phyloP scores from a whole-genome alignment of 1,140 invertebrate genomes.

The Aphidius gifuensis region DNA sequence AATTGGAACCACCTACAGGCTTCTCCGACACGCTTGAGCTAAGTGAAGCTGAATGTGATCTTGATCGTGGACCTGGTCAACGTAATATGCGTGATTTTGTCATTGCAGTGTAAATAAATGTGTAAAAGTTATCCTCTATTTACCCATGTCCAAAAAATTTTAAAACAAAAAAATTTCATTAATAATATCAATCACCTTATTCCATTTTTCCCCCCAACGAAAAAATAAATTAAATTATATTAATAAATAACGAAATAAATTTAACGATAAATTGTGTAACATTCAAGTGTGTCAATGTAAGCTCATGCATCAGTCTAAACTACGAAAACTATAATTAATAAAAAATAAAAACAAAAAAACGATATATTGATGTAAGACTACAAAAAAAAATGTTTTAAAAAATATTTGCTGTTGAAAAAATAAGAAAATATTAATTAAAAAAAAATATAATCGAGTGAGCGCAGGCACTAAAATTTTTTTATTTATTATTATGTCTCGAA shows the following conservation, averaged over 20 bases:
- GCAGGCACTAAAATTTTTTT: conserved; percentile 10
- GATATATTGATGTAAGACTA: neutral
- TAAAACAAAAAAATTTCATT: neutral
- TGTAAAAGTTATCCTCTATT: conserved; percentile 10
- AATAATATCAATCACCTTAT: neutral
- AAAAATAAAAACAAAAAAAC: conserved; percentile 6
- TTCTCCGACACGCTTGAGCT: conserved; percentile 61
- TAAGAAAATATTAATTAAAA: conserved; percentile 13
- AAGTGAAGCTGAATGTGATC: conserved; percentile 56
- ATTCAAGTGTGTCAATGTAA: conserved; percentile 18
- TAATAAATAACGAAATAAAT: conserved; percentile 9
- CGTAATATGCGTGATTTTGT: conserved; percentile 54
- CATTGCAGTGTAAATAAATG: conserved; percentile 55
- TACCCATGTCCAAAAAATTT: neutral
- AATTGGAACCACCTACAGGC: conserved; percentile 60
- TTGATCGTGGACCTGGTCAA: conserved; percentile 43
- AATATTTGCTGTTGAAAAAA: conserved; percentile 16
- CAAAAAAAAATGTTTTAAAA: conserved; percentile 11
- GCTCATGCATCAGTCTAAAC: conserved; percentile 6
- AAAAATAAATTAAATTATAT: conserved; percentile 1
- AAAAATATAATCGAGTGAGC: conserved; percentile 10
- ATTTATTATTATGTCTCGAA: neutral
- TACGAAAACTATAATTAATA: conserved; percentile 14
- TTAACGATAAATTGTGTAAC: conserved; percentile 10
- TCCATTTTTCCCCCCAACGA: neutral